Evolutionary conservation across 2,797 vertebrate species (phyloP).

Genomic region (Macroramphosus scolopax): DNA sequence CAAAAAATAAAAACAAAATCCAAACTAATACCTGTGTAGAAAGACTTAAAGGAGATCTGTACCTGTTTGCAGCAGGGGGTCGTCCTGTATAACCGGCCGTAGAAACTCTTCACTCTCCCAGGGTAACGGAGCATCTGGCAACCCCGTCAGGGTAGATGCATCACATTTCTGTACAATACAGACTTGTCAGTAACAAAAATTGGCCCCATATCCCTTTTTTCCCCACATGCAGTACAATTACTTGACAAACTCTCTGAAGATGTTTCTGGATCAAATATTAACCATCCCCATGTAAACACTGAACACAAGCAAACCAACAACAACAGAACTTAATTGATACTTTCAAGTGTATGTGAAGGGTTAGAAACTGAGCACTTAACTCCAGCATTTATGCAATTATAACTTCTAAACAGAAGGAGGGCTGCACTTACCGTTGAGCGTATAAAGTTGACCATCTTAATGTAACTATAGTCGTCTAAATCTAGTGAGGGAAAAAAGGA

Average conservation of each 20-base stretch:
- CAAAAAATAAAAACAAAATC: no score
- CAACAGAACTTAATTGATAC: no score
- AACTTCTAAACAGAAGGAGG: neutral
- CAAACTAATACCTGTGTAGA: no score
- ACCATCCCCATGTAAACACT: no score
- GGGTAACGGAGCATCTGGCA: conserved; percentile 71
- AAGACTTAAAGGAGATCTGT: no score
- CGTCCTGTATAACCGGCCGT: conserved; percentile 86
- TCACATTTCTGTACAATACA: conserved; percentile 80
- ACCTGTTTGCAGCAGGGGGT: conserved; percentile 91
- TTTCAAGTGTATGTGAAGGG: no score
- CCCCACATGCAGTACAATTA: no score
- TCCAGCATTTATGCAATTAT: neutral
- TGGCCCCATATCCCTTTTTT: no score
- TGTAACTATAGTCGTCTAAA: conserved; percentile 92
- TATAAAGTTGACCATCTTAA: conserved; percentile 95
- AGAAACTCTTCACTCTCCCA: conserved; percentile 91
- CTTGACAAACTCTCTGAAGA: neutral
- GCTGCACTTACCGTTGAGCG: conserved; percentile 82
- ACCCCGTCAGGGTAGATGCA: conserved; percentile 71
- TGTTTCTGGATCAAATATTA: no score
- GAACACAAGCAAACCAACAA: no score
- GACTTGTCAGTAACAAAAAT: no score
- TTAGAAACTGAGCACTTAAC: neutral
- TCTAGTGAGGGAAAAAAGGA: conserved; percentile 62